Percentiles rank a stretch among this genome's conserved stretches.
These are phyloP conservation scores for Oscarella lobularis DNA, from an alignment of 37 sponge, comb jelly and placozoan genomes.

Conservation along the genomic window DNA sequence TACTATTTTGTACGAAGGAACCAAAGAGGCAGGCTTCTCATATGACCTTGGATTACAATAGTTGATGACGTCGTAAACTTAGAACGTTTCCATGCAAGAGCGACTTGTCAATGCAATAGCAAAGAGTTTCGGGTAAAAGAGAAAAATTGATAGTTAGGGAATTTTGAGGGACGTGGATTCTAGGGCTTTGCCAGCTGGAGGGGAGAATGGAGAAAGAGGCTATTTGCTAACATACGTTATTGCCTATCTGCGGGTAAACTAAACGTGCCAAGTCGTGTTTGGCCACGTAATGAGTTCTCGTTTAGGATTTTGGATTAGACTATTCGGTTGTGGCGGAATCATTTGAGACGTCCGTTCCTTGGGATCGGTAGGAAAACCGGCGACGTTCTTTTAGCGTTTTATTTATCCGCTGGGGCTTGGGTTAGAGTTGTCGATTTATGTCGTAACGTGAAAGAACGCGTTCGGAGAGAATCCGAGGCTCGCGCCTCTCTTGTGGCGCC, in stretches of 20 bases:
- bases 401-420: slow-evolving; percentile 6
- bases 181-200: slow-evolving; percentile 83
- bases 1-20: slow-evolving; percentile 81
- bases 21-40: slow-evolving; percentile 30
- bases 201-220: slow-evolving; percentile 84
- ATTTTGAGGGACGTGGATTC: neutral
- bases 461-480: slow-evolving; percentile 30
- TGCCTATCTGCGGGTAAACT: slow-evolving; percentile 76
- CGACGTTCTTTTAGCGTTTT: too few species aligned
- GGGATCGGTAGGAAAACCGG: slow-evolving; percentile 57
- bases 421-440: slow-evolving; percentile 45
- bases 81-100: slow-evolving; percentile 72
- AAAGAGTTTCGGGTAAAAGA: slow-evolving; percentile 50
- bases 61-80: neutral
- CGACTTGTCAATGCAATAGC: slow-evolving; percentile 52
- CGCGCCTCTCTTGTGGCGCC: neutral
- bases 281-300: neutral
- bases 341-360: slow-evolving; percentile 95
- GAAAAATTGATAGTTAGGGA: too few species aligned
- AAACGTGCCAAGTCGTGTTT: too few species aligned
- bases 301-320: slow-evolving; percentile 77
- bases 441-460: slow-evolving; percentile 60
- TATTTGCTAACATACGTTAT: slow-evolving; percentile 78
- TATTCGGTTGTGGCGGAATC: slow-evolving; percentile 68
- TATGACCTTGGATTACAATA: too few species aligned